phyloP scores from a whole-genome alignment of 2,888 invertebrate species.

The Lasioglossum figueresi region DNA sequence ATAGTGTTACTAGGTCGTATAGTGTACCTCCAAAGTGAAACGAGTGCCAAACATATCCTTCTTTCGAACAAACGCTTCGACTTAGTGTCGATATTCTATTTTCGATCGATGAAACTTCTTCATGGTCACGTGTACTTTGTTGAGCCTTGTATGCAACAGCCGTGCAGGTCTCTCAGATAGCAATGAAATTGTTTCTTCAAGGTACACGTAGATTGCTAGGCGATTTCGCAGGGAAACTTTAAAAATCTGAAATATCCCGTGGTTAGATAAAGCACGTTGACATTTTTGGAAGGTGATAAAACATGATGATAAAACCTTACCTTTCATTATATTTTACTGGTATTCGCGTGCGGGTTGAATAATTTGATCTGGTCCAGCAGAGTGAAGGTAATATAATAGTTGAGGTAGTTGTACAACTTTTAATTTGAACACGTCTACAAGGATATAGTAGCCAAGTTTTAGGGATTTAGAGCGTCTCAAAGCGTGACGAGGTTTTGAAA shows the following conservation, averaged over 20 bases:
- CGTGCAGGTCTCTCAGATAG: background rate
- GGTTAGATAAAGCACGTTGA: background rate
- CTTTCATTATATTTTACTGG: background rate
- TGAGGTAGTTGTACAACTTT: background rate
- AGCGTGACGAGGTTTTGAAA: background rate
- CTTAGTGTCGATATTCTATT: conserved; percentile 33
- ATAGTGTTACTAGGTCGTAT: background rate
- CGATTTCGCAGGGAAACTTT: background rate
- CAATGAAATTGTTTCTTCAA: background rate
- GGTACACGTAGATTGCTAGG: background rate
- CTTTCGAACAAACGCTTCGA: conserved; percentile 12
- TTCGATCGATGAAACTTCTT: conserved; percentile 33
- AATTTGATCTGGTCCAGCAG: background rate
- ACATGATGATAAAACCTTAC: background rate
- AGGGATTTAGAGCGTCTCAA: background rate
- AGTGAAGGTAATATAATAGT: background rate
- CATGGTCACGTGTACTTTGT: conserved; percentile 25
- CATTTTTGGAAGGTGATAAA: background rate
- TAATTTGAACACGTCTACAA: background rate
- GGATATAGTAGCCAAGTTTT: background rate
- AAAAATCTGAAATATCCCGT: background rate
- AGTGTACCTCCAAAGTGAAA: conserved; percentile 21
- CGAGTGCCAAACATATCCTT: conserved; percentile 37
- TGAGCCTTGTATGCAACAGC: conserved; percentile 4
- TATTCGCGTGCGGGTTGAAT: background rate